Base-by-base conservation (phyloP, 2,113 vertebrate genomes). In the Electrona antarctica region DNA sequence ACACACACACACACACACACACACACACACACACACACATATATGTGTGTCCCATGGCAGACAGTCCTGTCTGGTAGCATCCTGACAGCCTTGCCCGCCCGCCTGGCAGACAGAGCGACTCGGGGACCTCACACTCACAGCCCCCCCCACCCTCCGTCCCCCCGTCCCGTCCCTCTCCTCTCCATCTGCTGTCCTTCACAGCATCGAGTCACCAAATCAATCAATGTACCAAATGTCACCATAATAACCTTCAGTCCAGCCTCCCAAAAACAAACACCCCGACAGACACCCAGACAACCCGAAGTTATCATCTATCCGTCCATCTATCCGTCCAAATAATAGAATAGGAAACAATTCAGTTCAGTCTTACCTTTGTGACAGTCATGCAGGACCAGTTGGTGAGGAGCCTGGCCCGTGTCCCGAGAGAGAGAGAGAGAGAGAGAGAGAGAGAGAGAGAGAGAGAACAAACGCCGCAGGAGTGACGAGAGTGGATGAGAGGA, bases 361-460 rank as follows among this genome's bases (percentile, higher is more conserved):
- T 61, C 45, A 10, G 28, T 45, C 95, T 93, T 95, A 97, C 95
- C 95, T 96, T 95, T 91, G 95, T 95, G 94, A 96, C 94, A 94
- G 95, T 96, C 96, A 97, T 97, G 95, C 95, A 96, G 95, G 92
- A 92, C 78, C 88, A 90, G 90, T 83, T 83, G 66, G 64, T 85
- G 88, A 92, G 91, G 84, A 88, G 85, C 88, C 5, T 76, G 82
- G 88, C 87, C 85, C 58, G 78, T 79, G 88, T 92, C 87, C 90
- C 88, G 33, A 41, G 33, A 41, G 33, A 41, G 33, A 41, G 33
- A 41, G 33, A 41, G 33, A 41, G 33, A 86, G 68, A 89, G 79
- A 41, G 33, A 41, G 33, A 41, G 33, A 41, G 33, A 41, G 33
- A 41, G 33, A 41, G 33, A 6, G 5, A 41, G 33, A 86, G 67